Conservation (phyloP, 2,888 invertebrate species). For the Listrodromus nycthemerus region DNA sequence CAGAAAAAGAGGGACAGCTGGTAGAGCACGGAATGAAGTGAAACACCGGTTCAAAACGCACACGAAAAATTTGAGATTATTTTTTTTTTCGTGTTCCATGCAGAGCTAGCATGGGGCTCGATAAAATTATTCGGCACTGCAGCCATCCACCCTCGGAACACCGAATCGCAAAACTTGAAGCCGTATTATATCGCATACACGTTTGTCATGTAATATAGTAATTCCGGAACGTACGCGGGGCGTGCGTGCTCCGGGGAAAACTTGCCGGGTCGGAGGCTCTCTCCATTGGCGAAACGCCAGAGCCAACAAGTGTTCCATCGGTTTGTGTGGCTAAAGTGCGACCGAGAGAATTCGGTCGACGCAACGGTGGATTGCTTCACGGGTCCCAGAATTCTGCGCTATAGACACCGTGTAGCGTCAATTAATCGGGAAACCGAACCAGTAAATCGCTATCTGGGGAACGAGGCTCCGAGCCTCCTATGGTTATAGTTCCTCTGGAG, state of each 20-base stretch:
- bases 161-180: background rate
- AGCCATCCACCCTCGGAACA: background rate
- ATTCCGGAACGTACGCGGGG: background rate
- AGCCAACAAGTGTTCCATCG: conserved; percentile 82
- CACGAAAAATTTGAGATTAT: too few relatives aligned
- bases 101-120: background rate
- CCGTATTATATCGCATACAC: background rate
- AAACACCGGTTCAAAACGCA: too few relatives aligned
- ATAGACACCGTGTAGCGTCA: conserved; percentile 43
- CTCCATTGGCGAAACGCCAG: conserved; percentile 73
- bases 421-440: conserved; percentile 61
- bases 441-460: conserved; percentile 65
- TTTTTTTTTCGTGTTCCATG: background rate
- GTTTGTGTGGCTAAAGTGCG: conserved; percentile 62
- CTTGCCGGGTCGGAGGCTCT: conserved; percentile 9
- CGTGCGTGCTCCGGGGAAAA: conserved; percentile 41
- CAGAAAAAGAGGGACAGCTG: background rate
- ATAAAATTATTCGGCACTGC: background rate
- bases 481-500: conserved; percentile 5
- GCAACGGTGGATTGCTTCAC: conserved; percentile 24
- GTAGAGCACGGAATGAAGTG: background rate
- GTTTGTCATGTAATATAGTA: conserved; percentile 1
- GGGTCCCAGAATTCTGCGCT: conserved; percentile 14
- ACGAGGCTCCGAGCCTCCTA: conserved; percentile 41
- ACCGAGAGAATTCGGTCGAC: conserved; percentile 56